Evolutionary conservation across 2,113 vertebrate genomes (phyloP).

Genomic region (Myodes glareolus): DNA sequence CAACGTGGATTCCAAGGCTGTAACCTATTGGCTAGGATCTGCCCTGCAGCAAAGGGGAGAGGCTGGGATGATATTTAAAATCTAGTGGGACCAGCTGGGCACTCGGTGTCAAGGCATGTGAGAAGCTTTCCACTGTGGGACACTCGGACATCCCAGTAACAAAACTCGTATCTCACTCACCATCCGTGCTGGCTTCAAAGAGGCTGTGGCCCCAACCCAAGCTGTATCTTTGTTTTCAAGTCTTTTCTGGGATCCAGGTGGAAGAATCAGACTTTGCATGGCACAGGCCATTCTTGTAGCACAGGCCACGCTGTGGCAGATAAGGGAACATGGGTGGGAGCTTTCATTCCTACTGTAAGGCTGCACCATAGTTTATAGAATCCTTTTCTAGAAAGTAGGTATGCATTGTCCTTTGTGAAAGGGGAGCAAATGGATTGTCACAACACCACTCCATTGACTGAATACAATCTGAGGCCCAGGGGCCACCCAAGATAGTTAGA

Average conservation of each 20-base stretch:
- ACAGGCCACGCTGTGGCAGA: neutral
- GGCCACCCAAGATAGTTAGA: neutral
- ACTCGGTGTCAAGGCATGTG: neutral
- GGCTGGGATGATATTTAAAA: neutral
- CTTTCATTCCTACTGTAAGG: neutral
- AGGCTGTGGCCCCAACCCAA: neutral
- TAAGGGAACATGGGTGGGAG: neutral
- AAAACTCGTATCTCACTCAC: neutral
- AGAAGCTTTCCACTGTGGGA: neutral
- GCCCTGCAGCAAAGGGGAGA: neutral
- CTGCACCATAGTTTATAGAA: neutral
- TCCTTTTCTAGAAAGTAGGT: neutral
- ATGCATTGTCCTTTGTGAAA: neutral
- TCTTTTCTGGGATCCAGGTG: neutral
- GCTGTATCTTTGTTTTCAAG: neutral
- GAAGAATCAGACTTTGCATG: neutral
- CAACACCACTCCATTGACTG: neutral
- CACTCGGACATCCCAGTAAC: neutral
- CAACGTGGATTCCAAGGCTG: neutral
- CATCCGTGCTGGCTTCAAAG: neutral
- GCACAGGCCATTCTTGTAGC: neutral
- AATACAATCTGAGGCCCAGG: neutral
- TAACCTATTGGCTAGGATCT: neutral
- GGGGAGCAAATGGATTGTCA: neutral
- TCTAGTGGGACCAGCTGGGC: neutral